Percentiles rank a stretch among this genome's conserved stretches.
phyloP scores from a whole-genome alignment of 1,140 invertebrate genomes.

The Sminthurides bifidus region DNA sequence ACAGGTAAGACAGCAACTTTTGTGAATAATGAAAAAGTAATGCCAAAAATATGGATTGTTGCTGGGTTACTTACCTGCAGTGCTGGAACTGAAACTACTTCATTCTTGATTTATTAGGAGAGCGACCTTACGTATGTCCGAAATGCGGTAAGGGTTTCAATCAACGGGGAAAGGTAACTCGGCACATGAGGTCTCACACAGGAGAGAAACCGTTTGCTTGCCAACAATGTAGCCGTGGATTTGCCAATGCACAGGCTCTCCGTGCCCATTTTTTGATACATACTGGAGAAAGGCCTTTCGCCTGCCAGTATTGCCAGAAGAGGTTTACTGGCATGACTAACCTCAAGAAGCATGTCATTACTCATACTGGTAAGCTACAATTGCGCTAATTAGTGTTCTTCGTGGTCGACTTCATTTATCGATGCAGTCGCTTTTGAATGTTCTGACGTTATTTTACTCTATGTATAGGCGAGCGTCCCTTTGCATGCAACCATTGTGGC shows the following conservation, averaged over 20 bases:
- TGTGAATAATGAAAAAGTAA: background rate
- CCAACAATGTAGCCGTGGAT: conserved; percentile 17
- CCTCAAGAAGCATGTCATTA: conserved; percentile 36
- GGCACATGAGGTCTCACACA: conserved; percentile 32
- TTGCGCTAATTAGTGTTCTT: background rate
- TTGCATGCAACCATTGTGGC: conserved; percentile 43
- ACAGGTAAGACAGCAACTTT: conserved; percentile 38
- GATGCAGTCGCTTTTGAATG: too few relatives aligned
- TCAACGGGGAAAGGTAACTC: conserved; percentile 37
- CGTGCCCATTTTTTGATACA: conserved; percentile 18
- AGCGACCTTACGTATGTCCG: conserved; percentile 43
- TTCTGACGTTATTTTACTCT: too few relatives aligned
- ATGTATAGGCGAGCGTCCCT: conserved; percentile 43
- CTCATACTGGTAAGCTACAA: conserved; percentile 33
- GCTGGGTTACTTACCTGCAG: too few relatives aligned
- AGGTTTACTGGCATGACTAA: conserved; percentile 36
- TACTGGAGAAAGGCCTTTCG: conserved; percentile 34
- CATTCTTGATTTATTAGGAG: conserved; percentile 44
- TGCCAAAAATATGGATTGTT: too few relatives aligned
- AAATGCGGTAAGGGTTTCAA: conserved; percentile 42
- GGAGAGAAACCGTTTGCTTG: conserved; percentile 30
- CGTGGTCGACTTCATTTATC: too few relatives aligned
- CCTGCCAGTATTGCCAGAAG: conserved; percentile 35
- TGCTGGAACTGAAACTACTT: too few relatives aligned
- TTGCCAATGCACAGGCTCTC: conserved; percentile 20